These are phyloP conservation scores for Diuraphis noxia DNA, from an alignment of 1,140 invertebrate genomes.

Conservation along the genomic window DNA sequence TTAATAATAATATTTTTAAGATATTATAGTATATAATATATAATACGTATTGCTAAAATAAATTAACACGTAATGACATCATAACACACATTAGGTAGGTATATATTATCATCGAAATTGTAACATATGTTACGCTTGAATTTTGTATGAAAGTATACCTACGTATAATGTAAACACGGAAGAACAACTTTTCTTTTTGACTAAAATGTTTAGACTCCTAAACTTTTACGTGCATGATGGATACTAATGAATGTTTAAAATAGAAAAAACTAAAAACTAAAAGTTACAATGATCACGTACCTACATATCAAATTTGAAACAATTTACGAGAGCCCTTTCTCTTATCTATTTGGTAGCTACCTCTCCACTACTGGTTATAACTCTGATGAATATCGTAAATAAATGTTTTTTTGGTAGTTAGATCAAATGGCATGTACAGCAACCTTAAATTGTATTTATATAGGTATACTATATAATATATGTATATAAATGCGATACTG, in stretches of 20 bases:
- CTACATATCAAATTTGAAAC: background rate
- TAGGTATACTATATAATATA: background rate
- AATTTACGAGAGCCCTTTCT: background rate
- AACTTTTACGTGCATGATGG: background rate
- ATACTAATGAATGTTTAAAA: background rate
- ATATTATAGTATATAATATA: too few relatives aligned
- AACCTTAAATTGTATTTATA: background rate
- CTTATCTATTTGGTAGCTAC: background rate
- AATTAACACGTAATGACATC: too few relatives aligned
- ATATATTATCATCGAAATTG: too few relatives aligned
- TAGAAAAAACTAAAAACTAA: background rate
- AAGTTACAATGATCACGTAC: background rate
- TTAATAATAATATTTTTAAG: too few relatives aligned
- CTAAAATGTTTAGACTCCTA: background rate
- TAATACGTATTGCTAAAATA: too few relatives aligned
- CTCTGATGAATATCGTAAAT: background rate
- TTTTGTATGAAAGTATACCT: too few relatives aligned
- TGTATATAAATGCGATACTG: background rate
- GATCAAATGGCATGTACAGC: background rate
- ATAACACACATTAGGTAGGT: too few relatives aligned
- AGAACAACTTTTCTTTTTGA: background rate
- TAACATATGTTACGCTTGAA: background rate
- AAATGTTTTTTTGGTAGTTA: background rate
- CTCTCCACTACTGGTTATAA: background rate
- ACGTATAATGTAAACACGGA: background rate